Evolutionary conservation across 2,888 invertebrate species (phyloP), one percentile per base, ranked within the genome.

Genomic region (Hyppa rectilinea): DNA sequence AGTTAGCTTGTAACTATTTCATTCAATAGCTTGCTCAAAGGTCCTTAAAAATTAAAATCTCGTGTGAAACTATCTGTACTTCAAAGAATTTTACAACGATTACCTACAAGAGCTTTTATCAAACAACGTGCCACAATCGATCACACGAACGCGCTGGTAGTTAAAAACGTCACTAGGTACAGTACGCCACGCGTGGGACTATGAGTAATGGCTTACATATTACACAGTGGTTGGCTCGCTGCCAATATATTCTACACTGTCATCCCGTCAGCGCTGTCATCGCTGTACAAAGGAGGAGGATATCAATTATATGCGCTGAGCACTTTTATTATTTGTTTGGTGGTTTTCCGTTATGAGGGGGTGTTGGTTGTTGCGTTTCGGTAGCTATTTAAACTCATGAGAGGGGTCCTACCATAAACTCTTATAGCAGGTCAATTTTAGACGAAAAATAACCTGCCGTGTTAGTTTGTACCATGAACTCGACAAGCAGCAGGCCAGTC

Each of bases 211-310:
- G 63, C 36, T 55, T 52, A 71, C 78, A 71, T 63, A 73, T 70
- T 67, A 71, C 79, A 63, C 58, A 66, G 62, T 62, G 70, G 67
- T 47, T 80, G 80, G 82, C 70, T 10, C 55, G 2, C 53, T 58
- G 81, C 81, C 80, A 80, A 71, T 81, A 78, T 59, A 62, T 74
- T 65, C 65, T n/a, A 76, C 71, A 49, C 53, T 71, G 81, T 71
- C 71, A 76, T 31, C 36, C 58, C 26, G 60, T 63, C 73, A 70
- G 47, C 34, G 59, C 47, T 77, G 78, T 75, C 69, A 59, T 12
- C 23, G n/a, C 50, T 50, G 12, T 4, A 67, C 75, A 73, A 79
- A 59, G 2, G 62, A 62, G 29, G 53, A 61, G 50, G 67, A 52
- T 74, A 78, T 78, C 80, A 78, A 78, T 78, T 68, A 79, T 56